Percentiles rank a stretch among this genome's conserved stretches.
Conservation (phyloP, 2,113 vertebrate genomes). For the Mionectes macconnelli region DNA sequence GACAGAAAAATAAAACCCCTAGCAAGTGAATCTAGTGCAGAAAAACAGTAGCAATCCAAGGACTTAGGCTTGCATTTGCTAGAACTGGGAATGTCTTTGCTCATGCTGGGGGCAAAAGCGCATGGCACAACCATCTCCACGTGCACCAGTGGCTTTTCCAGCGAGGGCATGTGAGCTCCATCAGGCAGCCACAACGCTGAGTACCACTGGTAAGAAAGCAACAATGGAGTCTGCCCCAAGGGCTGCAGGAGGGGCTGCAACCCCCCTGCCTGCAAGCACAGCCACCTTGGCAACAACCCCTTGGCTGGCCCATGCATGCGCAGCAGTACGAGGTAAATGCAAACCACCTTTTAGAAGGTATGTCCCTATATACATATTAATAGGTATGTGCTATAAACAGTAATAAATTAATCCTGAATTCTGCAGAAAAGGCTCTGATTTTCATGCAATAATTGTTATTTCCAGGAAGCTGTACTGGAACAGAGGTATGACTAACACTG, state of each 20-base stretch:
- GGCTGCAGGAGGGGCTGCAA: not conserved
- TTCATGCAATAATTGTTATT: not conserved
- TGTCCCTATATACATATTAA: not conserved
- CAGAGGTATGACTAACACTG: not conserved
- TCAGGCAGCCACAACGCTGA: accelerated
- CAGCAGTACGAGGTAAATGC: not conserved
- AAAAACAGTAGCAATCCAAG: not conserved
- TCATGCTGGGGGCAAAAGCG: accelerated
- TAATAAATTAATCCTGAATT: not conserved
- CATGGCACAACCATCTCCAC: not conserved
- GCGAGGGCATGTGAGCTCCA: not conserved
- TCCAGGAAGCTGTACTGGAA: not conserved
- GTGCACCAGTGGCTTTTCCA: not conserved
- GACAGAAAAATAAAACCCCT: not conserved
- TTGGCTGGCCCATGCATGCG: not conserved
- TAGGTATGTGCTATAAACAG: not conserved
- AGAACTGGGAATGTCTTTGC: not conserved
- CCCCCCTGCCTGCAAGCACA: no score
- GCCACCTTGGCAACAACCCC: not conserved
- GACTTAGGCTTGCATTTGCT: not conserved
- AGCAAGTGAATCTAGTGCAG: not conserved
- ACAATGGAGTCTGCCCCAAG: not conserved
- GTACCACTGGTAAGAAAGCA: not conserved
- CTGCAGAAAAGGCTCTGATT: not conserved
- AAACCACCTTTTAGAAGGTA: not conserved